phyloP scores from a whole-genome alignment of 2,113 vertebrate species.

The Xiphophorus couchianus region DNA sequence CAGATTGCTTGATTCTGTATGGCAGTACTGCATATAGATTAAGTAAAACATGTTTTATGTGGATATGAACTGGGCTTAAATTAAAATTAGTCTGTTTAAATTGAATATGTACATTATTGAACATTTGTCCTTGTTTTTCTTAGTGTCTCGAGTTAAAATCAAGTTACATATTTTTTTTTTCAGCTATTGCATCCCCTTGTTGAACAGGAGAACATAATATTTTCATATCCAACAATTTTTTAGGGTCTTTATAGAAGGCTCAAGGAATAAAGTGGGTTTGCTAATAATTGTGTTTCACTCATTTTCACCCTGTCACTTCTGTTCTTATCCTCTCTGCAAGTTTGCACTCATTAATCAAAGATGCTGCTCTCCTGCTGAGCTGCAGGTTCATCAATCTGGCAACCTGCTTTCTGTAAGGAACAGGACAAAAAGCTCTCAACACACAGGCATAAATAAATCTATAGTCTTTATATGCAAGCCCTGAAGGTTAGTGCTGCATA shows the following conservation, averaged over 20 bases:
- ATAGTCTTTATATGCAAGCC: conserved; percentile 92
- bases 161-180: conserved; percentile 11
- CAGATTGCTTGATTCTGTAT: too few species aligned
- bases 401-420: conserved; percentile 88
- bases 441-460: conserved; percentile 91
- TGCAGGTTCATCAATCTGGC: conserved; percentile 91
- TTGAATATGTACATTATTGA: not conserved
- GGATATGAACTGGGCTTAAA: not conserved
- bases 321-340: conserved; percentile 83
- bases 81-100: not conserved
- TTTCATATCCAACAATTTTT: conserved; percentile 11
- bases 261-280: conserved; percentile 44
- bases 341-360: conserved; percentile 92
- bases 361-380: conserved; percentile 86
- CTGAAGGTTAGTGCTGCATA: conserved; percentile 98
- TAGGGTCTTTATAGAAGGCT: conserved; percentile 33
- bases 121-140: not conserved
- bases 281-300: conserved; percentile 77
- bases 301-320: conserved; percentile 67
- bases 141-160: not conserved
- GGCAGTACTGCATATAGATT: not conserved
- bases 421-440: conserved; percentile 84
- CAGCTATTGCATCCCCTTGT: not conserved
- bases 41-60: not conserved
- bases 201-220: conserved; percentile 14